Evolutionary conservation across 1,140 invertebrate genomes (phyloP).

Genomic region (Conus ventricosus): DNA sequence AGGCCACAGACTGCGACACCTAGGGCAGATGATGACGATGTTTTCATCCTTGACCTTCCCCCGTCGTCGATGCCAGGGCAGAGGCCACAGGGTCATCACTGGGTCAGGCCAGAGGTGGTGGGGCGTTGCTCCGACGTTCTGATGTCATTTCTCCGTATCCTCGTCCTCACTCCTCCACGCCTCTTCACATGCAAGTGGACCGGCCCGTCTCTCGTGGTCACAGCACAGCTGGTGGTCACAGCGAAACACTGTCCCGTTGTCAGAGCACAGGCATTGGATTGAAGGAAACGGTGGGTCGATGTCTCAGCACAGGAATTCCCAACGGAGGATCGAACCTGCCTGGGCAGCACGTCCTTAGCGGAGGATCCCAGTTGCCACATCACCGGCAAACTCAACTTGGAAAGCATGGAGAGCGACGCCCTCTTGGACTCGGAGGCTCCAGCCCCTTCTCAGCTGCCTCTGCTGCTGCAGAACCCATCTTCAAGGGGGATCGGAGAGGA

Average conservation of each 20-base stretch:
- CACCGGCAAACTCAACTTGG: constrained; percentile 47
- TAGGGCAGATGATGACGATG: constrained; percentile 19
- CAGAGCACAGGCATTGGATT: constrained; percentile 29
- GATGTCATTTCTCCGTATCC: not conserved
- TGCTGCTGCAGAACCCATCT: not conserved
- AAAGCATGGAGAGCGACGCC: constrained; percentile 56
- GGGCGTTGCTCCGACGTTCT: not conserved
- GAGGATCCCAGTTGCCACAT: not conserved
- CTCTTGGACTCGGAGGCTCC: constrained; percentile 35
- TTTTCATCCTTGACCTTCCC: constrained; percentile 21
- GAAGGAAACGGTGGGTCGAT: constrained; percentile 4
- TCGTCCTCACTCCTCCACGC: constrained; percentile 8
- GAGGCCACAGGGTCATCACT: not conserved
- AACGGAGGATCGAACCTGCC: constrained; percentile 5
- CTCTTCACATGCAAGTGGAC: constrained; percentile 23
- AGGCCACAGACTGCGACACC: too few species aligned
- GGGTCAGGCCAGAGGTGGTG: not conserved
- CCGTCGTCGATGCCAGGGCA: not conserved
- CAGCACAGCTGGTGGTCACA: not conserved
- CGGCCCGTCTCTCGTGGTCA: not conserved
- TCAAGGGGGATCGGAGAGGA: constrained; percentile 44
- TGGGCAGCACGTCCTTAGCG: not conserved
- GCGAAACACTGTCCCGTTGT: not conserved
- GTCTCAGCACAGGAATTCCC: constrained; percentile 22
- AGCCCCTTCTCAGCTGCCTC: not conserved